A percentile compares a stretch with the other conserved stretches of the same genome.
These are phyloP conservation scores for Seriola aureovittata DNA, from an alignment of 2,113 vertebrate genomes.

Conservation along the genomic window DNA sequence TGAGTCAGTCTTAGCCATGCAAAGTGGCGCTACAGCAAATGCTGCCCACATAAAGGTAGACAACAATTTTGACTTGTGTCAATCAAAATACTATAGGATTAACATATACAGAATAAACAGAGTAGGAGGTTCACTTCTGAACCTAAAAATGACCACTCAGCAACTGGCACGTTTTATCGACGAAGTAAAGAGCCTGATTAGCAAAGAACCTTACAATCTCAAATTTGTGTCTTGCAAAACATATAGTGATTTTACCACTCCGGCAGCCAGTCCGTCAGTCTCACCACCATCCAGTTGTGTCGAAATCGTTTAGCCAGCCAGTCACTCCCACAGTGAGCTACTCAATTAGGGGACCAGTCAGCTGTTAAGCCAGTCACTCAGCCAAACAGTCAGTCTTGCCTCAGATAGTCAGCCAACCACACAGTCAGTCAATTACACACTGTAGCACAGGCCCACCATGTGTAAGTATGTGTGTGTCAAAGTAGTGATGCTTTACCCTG, in stretches of 20 bases:
- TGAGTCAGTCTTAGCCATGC: no score
- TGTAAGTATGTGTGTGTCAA: constrained; percentile 29
- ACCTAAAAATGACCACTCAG: not conserved
- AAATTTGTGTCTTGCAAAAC: not conserved
- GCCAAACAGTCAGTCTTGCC: constrained; percentile 44
- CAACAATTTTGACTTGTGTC: no score
- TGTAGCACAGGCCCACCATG: constrained; percentile 1
- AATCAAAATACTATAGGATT: not conserved
- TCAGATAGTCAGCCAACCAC: constrained; percentile 61
- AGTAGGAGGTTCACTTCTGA: not conserved
- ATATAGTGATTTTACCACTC: not conserved
- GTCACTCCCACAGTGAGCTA: constrained; percentile 61
- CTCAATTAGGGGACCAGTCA: constrained; percentile 69
- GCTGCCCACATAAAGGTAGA: not conserved
- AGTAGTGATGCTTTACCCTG: constrained; percentile 33
- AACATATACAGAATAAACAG: no score
- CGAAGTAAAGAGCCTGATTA: not conserved
- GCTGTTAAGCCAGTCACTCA: constrained; percentile 62
- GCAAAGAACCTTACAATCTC: not conserved
- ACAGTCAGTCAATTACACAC: constrained; percentile 66
- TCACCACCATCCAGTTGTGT: constrained; percentile 36
- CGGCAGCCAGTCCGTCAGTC: constrained; percentile 20
- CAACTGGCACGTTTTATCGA: not conserved
- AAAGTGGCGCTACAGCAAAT: not conserved
- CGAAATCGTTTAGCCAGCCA: constrained; percentile 52